These are phyloP conservation scores for Drosophila serrata DNA, from an alignment of 1,140 invertebrate species.

Conservation along the genomic window DNA sequence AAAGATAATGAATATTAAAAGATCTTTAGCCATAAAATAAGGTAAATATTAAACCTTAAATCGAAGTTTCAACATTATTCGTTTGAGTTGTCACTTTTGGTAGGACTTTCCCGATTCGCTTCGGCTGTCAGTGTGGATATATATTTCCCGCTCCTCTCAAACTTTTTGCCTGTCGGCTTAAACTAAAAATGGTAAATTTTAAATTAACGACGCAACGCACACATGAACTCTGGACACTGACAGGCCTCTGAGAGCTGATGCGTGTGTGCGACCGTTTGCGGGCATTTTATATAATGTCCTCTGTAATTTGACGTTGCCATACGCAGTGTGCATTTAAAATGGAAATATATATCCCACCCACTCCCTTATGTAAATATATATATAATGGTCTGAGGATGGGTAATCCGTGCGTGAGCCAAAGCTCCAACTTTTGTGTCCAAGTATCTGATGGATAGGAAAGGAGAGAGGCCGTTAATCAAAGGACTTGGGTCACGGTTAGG, in stretches of 20 bases:
- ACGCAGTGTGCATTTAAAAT: slow-evolving; percentile 73
- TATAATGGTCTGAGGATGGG: slow-evolving; percentile 3
- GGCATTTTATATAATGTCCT: slow-evolving; percentile 73
- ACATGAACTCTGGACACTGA: slow-evolving; percentile 26
- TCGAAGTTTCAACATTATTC: background rate
- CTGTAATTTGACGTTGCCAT: slow-evolving; percentile 73
- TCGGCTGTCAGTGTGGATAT: slow-evolving; percentile 22
- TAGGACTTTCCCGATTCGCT: slow-evolving; percentile 38
- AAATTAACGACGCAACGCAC: slow-evolving; percentile 61
- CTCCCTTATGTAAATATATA: slow-evolving; percentile 10
- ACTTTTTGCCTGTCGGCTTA: slow-evolving; percentile 48
- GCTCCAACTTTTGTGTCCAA: slow-evolving; percentile 39
- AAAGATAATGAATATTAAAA: background rate
- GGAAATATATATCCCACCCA: slow-evolving; percentile 48
- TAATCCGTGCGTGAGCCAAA: slow-evolving; percentile 32
- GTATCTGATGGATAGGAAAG: slow-evolving; percentile 38
- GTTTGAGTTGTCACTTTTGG: background rate
- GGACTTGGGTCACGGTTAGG: background rate
- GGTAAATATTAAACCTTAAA: background rate
- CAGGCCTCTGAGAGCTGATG: slow-evolving; percentile 24
- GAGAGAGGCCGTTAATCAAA: slow-evolving; percentile 29
- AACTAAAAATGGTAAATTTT: slow-evolving; percentile 77
- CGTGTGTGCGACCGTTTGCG: slow-evolving; percentile 42
- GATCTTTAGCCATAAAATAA: background rate
- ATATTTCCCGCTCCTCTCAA: background rate